A percentile compares a stretch with the other conserved stretches of the same genome.
Conservation (phyloP, 1,140 invertebrate genomes). For the Leptopilina boulardi region DNA sequence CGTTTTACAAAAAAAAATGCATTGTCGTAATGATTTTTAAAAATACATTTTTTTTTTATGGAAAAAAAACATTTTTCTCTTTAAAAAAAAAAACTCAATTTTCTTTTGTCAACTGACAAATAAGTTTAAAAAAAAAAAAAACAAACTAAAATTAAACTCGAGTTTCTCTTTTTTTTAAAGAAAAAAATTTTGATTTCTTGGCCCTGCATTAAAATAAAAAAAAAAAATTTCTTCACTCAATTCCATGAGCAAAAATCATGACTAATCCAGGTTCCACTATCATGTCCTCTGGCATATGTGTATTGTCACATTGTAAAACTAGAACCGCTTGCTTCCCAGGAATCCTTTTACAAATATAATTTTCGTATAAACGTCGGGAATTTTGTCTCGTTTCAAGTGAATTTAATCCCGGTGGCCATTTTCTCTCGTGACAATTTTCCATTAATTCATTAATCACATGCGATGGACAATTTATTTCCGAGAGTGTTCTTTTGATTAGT, state of each 20-base stretch:
- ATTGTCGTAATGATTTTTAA: slow-evolving; percentile 2
- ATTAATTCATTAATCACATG: slow-evolving; percentile 96
- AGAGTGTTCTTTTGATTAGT: slow-evolving; percentile 93
- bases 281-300: slow-evolving; percentile 96
- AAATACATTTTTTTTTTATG: slow-evolving; percentile 24
- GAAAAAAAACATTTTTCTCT: slow-evolving; percentile 8
- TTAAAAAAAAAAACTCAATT: background rate
- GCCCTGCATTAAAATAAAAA: background rate
- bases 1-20: slow-evolving; percentile 22
- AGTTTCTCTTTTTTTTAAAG: background rate
- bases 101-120: background rate
- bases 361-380: slow-evolving; percentile 94
- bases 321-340: slow-evolving; percentile 96
- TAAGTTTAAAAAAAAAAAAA: too few species aligned
- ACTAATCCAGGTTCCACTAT: slow-evolving; percentile 97
- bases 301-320: slow-evolving; percentile 95
- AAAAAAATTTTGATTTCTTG: background rate
- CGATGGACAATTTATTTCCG: slow-evolving; percentile 93
- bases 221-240: slow-evolving; percentile 80
- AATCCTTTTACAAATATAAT: slow-evolving; percentile 94
- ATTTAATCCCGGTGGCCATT: slow-evolving; percentile 94
- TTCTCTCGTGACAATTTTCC: slow-evolving; percentile 97
- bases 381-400: slow-evolving; percentile 95
- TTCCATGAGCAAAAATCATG: slow-evolving; percentile 99
- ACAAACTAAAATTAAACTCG: background rate